Percentiles rank a stretch among this genome's conserved stretches.
phyloP scores from a whole-genome alignment of 2,888 invertebrate species.

The Abscondita cerata region DNA sequence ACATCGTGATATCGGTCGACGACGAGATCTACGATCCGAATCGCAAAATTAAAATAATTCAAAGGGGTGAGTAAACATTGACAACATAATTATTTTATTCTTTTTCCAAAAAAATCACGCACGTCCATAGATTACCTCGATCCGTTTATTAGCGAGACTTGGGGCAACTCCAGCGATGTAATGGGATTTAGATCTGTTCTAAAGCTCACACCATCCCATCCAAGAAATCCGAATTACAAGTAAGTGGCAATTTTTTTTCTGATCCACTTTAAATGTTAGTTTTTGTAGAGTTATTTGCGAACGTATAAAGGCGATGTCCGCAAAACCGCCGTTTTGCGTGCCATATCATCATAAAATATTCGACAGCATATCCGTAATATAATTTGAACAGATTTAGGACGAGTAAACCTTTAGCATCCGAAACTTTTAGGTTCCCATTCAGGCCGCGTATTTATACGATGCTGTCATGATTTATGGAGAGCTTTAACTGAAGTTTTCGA shows the following conservation, averaged over 20 bases:
- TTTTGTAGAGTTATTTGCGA: slow-evolving; percentile 70
- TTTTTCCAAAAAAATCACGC: too few species aligned
- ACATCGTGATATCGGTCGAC: slow-evolving; percentile 88
- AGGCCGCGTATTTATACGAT: slow-evolving; percentile 86
- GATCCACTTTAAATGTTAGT: not conserved
- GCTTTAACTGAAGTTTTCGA: slow-evolving; percentile 78
- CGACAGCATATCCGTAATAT: slow-evolving; percentile 72
- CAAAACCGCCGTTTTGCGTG: slow-evolving; percentile 77
- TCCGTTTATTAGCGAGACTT: slow-evolving; percentile 66
- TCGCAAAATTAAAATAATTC: slow-evolving; percentile 63
- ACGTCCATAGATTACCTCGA: slow-evolving; percentile 81
- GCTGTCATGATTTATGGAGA: slow-evolving; percentile 84
- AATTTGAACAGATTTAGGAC: not conserved
- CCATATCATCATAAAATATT: slow-evolving; percentile 80
- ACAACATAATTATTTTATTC: too few species aligned
- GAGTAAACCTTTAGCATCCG: not conserved
- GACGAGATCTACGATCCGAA: slow-evolving; percentile 83
- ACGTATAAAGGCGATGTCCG: slow-evolving; percentile 73
- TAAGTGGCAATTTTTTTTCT: slow-evolving; percentile 58
- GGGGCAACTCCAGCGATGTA: slow-evolving; percentile 65
- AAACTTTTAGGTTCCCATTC: slow-evolving; percentile 72
- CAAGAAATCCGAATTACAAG: slow-evolving; percentile 76
- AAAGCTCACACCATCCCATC: slow-evolving; percentile 78
- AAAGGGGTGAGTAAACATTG: slow-evolving; percentile 56
- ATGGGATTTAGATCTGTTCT: slow-evolving; percentile 81